These are phyloP conservation scores for Enhydra lutris DNA, from an alignment of 2,113 vertebrate genomes.

Conservation along the genomic window DNA sequence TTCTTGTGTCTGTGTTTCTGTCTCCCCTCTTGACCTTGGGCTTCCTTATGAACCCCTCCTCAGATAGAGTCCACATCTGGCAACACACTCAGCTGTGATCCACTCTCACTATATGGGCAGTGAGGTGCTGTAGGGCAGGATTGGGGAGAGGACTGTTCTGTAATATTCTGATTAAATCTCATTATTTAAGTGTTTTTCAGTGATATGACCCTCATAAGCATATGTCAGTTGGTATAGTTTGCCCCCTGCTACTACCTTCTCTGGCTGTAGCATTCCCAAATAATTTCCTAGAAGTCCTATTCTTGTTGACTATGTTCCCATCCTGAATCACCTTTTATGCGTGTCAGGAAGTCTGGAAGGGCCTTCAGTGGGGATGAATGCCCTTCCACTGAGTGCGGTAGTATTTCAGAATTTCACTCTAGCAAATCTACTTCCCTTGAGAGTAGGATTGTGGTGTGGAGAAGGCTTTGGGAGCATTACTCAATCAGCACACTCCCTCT, in stretches of 20 bases:
- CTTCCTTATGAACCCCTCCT: not conserved
- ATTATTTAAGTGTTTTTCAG: not conserved
- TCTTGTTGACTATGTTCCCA: not conserved
- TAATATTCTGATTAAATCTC: not conserved
- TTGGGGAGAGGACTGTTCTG: too few species aligned
- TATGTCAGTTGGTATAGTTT: not conserved
- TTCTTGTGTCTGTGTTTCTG: not conserved
- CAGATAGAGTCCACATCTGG: not conserved
- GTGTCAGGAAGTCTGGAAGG: not conserved
- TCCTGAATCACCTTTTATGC: not conserved
- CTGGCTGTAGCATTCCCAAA: not conserved
- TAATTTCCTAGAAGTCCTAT: not conserved
- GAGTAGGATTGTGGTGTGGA: not conserved
- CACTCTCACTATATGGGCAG: accelerated
- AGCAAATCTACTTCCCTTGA: not conserved
- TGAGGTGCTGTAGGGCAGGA: accelerated
- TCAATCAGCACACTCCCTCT: not conserved
- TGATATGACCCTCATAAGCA: not conserved
- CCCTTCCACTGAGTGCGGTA: not conserved
- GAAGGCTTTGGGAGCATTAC: not conserved
- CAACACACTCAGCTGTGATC: not conserved
- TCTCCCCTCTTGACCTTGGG: not conserved
- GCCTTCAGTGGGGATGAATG: not conserved
- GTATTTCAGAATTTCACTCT: not conserved
- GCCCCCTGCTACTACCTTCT: not conserved